phyloP scores from a whole-genome alignment of 1,140 invertebrate genomes.

The Drosophila cardini region DNA sequence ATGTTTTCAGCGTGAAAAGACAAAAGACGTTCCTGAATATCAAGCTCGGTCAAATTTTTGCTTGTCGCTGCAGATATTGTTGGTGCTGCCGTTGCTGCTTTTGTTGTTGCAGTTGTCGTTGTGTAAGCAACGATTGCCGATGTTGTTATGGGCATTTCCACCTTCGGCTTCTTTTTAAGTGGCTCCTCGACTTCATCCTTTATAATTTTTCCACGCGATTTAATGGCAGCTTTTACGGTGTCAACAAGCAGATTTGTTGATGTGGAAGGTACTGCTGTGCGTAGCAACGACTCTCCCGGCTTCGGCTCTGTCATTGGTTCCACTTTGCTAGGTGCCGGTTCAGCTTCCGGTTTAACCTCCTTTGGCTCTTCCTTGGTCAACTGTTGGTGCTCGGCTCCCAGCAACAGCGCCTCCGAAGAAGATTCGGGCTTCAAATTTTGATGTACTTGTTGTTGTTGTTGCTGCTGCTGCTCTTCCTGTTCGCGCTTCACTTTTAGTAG shows the following conservation, averaged over 20 bases:
- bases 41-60: constrained; percentile 85
- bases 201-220: constrained; percentile 24
- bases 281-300: constrained; percentile 66
- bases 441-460: constrained; percentile 58
- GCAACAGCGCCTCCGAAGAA: not conserved
- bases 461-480: constrained; percentile 60
- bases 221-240: constrained; percentile 40
- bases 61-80: constrained; percentile 24
- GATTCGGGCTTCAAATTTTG: constrained; percentile 20
- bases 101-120: not conserved
- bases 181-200: constrained; percentile 60
- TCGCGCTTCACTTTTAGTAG: constrained; percentile 70
- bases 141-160: constrained; percentile 32
- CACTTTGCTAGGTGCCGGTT: constrained; percentile 16
- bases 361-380: constrained; percentile 43
- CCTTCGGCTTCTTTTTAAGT: constrained; percentile 63
- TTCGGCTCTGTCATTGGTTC: constrained; percentile 58
- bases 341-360: constrained; percentile 21
- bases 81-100: not conserved
- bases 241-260: constrained; percentile 28
- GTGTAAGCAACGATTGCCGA: not conserved
- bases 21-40: constrained; percentile 87
- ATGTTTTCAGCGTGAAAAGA: constrained; percentile 87
- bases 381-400: constrained; percentile 1
- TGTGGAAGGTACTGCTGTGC: constrained; percentile 29